These are phyloP conservation scores for Arrhopalites spinosus DNA, from an alignment of 2,888 invertebrate genomes.

Conservation along the genomic window DNA sequence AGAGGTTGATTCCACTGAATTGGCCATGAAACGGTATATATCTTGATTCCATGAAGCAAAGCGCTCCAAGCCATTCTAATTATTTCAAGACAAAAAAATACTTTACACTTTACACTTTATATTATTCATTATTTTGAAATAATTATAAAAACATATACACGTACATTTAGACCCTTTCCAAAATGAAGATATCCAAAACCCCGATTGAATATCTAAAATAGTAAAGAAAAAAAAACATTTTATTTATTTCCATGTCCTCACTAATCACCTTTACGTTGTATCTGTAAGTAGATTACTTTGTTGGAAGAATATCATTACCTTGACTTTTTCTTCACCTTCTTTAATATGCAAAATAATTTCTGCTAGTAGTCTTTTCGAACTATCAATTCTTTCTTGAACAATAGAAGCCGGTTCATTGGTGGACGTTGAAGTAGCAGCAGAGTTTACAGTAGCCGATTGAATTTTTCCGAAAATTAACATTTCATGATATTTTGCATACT, in stretches of 20 bases:
- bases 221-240: too few species aligned
- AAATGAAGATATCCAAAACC: slow-evolving; percentile 54
- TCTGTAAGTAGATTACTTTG: too few species aligned
- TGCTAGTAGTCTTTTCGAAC: slow-evolving; percentile 49
- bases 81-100: slow-evolving; percentile 2
- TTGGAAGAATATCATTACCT: too few species aligned
- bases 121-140: slow-evolving; percentile 15
- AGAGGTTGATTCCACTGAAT: slow-evolving; percentile 37
- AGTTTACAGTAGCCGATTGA: slow-evolving; percentile 44
- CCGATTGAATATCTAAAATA: slow-evolving; percentile 49
- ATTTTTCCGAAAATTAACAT: slow-evolving; percentile 47
- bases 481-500: slow-evolving; percentile 54
- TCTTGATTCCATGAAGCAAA: slow-evolving; percentile 54
- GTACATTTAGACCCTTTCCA: slow-evolving; percentile 52
- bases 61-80: slow-evolving; percentile 50
- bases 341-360: slow-evolving; percentile 51
- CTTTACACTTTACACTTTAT: slow-evolving; percentile 8
- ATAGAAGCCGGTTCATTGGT: slow-evolving; percentile 33
- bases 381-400: slow-evolving; percentile 54
- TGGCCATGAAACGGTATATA: slow-evolving; percentile 48
- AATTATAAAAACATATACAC: slow-evolving; percentile 14
- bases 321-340: slow-evolving; percentile 55
- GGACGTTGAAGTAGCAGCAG: slow-evolving; percentile 39
- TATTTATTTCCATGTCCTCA: too few species aligned
- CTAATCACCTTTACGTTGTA: too few species aligned